phyloP scores from a whole-genome alignment of 2,113 vertebrate species.

The Ancistrus triradiatus region DNA sequence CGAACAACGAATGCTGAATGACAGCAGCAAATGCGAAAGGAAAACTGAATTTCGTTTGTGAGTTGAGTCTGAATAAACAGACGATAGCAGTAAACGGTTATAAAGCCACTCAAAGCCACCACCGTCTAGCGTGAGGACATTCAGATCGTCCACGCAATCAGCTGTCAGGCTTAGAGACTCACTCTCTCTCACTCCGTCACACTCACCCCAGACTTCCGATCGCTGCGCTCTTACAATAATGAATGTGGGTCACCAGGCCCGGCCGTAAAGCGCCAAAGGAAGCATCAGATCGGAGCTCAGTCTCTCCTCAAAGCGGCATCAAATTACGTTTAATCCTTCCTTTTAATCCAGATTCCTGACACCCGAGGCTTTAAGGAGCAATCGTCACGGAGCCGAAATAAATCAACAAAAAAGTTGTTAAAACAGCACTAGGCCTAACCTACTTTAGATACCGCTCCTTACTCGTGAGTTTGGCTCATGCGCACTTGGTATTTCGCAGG shows the following conservation, averaged over 20 bases:
- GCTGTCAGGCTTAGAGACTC: too few relatives aligned
- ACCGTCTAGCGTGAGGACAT: too few relatives aligned
- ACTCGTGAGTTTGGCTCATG: constrained; percentile 56
- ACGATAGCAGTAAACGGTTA: too few relatives aligned
- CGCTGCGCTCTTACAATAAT: constrained; percentile 8
- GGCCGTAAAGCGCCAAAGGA: constrained; percentile 61
- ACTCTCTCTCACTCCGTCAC: too few relatives aligned
- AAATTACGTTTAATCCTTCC: not conserved
- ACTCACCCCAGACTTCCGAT: not conserved
- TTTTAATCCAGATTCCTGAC: not conserved
- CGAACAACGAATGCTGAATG: too few relatives aligned
- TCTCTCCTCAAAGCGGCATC: constrained; percentile 41
- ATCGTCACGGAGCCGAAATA: not conserved
- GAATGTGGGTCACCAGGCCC: constrained; percentile 75
- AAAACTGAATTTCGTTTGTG: too few relatives aligned
- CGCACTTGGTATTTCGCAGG: constrained; percentile 61
- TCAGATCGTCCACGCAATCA: too few relatives aligned
- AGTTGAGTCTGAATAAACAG: too few relatives aligned
- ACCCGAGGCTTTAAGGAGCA: not conserved
- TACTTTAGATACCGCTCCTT: constrained; percentile 56
- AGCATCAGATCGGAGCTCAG: constrained; percentile 47
- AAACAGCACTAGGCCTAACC: constrained; percentile 56
- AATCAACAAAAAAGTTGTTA: not conserved
- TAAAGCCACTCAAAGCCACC: too few relatives aligned
- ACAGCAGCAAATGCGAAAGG: too few relatives aligned